Percentiles rank a stretch among this genome's conserved stretches.
phyloP scores from a whole-genome alignment of 2,797 vertebrate species.

The Malurus leucopterus region DNA sequence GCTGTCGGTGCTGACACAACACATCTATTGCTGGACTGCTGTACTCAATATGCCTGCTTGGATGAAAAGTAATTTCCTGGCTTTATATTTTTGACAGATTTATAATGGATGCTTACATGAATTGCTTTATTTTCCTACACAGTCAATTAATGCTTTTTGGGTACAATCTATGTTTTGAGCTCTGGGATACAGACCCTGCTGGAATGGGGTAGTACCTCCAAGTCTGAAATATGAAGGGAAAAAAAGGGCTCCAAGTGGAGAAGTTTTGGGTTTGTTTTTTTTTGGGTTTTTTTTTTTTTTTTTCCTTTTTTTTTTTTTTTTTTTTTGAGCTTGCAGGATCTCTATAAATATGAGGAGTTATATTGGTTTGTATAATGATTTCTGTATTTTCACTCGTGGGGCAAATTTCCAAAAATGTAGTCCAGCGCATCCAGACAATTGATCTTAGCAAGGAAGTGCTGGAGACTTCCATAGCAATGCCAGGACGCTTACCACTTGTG shows the following conservation, averaged over 20 bases:
- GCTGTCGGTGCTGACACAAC: not conserved
- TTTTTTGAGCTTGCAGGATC: not conserved
- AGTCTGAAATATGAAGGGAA: not conserved
- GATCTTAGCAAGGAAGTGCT: not conserved
- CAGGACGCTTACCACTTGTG: not conserved
- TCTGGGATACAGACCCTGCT: not conserved
- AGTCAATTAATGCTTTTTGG: not conserved
- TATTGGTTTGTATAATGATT: not conserved
- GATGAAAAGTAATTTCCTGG: not conserved
- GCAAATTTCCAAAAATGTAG: not conserved
- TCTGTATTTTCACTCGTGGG: not conserved
- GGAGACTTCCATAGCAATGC: rapidly evolving
- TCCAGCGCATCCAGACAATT: rapidly evolving
- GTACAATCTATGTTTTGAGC: not conserved
- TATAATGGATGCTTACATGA: not conserved
- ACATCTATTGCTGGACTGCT: not conserved
- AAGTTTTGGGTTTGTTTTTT: not conserved
- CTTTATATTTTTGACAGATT: not conserved
- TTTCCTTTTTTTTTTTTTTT: not conserved
- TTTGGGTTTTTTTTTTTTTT: not conserved
- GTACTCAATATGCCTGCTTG: not conserved
- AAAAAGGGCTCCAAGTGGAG: not conserved
- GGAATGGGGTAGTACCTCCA: not conserved
- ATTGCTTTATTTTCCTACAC: not conserved
- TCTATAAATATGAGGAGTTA: not conserved